Conservation (phyloP, 2,888 invertebrate genomes). For the Macaria notata region DNA sequence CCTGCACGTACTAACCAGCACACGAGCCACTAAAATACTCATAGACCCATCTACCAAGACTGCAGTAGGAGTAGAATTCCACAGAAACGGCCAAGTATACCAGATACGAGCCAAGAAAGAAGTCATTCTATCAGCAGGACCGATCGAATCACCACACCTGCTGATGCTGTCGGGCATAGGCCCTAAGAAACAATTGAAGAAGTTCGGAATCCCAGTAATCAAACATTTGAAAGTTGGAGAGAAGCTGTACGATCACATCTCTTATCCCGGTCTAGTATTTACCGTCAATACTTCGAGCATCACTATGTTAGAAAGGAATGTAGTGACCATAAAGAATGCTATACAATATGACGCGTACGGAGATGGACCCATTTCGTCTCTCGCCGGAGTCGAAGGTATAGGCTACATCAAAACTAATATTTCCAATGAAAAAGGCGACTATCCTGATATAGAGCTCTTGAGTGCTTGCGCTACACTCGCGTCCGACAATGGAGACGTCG, state of each 20-base stretch:
- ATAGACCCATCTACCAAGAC: slow-evolving; percentile 79
- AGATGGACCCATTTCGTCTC: slow-evolving; percentile 76
- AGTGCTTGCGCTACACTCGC: slow-evolving; percentile 81
- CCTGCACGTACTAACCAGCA: slow-evolving; percentile 79
- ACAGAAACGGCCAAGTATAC: slow-evolving; percentile 69
- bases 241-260: slow-evolving; percentile 86
- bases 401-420: slow-evolving; percentile 83
- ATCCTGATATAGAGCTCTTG: slow-evolving; percentile 85
- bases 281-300: slow-evolving; percentile 68
- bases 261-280: slow-evolving; percentile 82
- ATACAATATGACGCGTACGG: slow-evolving; percentile 65
- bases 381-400: slow-evolving; percentile 82
- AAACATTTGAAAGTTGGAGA: slow-evolving; percentile 85
- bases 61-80: slow-evolving; percentile 63
- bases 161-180: slow-evolving; percentile 86
- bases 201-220: slow-evolving; percentile 82
- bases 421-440: slow-evolving; percentile 75
- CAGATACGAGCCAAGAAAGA: slow-evolving; percentile 73
- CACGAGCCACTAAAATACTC: slow-evolving; percentile 81
- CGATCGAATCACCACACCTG: slow-evolving; percentile 91
- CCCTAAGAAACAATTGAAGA: slow-evolving; percentile 81
- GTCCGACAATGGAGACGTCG: slow-evolving; percentile 76
- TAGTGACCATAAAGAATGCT: slow-evolving; percentile 55
- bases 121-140: slow-evolving; percentile 86
- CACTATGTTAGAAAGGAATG: slow-evolving; percentile 52